These are phyloP conservation scores for Platyrinchus mystaceus DNA, from an alignment of 2,797 vertebrate species.

Conservation along the genomic window DNA sequence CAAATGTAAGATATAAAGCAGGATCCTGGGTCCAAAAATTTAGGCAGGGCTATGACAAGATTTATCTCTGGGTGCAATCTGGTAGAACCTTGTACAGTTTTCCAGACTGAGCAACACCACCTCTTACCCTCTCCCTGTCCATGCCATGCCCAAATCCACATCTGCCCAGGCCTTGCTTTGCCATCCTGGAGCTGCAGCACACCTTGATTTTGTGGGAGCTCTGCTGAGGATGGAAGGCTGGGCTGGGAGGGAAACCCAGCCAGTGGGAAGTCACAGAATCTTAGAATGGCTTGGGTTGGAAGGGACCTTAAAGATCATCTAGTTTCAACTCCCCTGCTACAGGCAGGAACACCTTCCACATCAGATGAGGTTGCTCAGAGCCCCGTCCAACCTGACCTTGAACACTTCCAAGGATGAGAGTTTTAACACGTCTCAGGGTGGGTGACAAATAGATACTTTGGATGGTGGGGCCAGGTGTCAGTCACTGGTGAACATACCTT, in stretches of 20 bases:
- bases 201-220: not conserved
- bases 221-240: not conserved
- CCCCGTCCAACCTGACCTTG: not conserved
- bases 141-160: rapidly evolving
- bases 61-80: not conserved
- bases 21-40: not conserved
- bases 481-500: not conserved
- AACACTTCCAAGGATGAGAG: not conserved
- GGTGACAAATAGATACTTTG: not conserved
- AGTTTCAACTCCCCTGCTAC: not conserved
- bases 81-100: not conserved
- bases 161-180: not conserved
- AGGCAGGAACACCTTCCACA: not conserved
- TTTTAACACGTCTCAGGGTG: not conserved
- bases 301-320: not conserved
- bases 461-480: not conserved
- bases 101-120: not conserved
- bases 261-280: rapidly evolving
- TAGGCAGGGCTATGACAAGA: not conserved
- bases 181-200: not conserved
- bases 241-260: not conserved
- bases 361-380: not conserved
- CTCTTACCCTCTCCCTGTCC: not conserved
- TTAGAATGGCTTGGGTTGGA: not conserved
- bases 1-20: not conserved